Evolutionary conservation across 2,113 vertebrate species (phyloP).

Genomic region (Capreolus pygargus): DNA sequence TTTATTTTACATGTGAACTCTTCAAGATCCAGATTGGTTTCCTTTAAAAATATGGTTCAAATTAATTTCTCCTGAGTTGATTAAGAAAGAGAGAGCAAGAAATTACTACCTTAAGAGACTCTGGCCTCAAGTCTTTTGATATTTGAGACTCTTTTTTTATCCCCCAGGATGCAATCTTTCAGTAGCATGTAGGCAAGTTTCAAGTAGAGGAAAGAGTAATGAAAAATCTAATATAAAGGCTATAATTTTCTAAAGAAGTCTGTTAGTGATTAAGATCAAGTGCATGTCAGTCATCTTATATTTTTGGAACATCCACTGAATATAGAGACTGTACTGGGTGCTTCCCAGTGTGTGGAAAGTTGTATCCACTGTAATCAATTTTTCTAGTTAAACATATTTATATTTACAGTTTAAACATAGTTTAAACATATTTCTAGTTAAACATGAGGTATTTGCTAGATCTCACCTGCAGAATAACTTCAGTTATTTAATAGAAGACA

Average conservation of each 20-base stretch:
- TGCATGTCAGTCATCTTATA: constrained; percentile 53
- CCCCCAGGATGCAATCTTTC: constrained; percentile 32
- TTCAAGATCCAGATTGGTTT: constrained; percentile 40
- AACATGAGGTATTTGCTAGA: not conserved
- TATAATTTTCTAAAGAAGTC: constrained; percentile 71
- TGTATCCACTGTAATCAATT: constrained; percentile 48
- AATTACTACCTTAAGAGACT: constrained; percentile 60
- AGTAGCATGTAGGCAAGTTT: constrained; percentile 55
- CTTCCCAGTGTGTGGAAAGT: constrained; percentile 27
- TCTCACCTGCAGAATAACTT: constrained; percentile 25
- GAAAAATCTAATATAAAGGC: constrained; percentile 70
- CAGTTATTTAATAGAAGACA: not conserved
- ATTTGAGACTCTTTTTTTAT: constrained; percentile 54
- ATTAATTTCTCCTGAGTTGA: constrained; percentile 63
- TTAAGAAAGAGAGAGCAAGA: constrained; percentile 44
- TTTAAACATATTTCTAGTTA: constrained; percentile 20
- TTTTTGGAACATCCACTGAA: constrained; percentile 55
- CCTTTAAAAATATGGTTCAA: constrained; percentile 40
- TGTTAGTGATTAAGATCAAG: constrained; percentile 71
- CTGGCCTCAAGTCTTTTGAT: constrained; percentile 67
- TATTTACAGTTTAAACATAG: no score
- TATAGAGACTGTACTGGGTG: not conserved
- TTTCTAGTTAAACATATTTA: constrained; percentile 42
- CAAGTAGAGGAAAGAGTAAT: constrained; percentile 60
- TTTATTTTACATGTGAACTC: not conserved